A percentile compares a stretch with the other conserved stretches of the same genome.
These are phyloP conservation scores for Bibio marci DNA, from an alignment of 2,888 invertebrate genomes.

Conservation along the genomic window DNA sequence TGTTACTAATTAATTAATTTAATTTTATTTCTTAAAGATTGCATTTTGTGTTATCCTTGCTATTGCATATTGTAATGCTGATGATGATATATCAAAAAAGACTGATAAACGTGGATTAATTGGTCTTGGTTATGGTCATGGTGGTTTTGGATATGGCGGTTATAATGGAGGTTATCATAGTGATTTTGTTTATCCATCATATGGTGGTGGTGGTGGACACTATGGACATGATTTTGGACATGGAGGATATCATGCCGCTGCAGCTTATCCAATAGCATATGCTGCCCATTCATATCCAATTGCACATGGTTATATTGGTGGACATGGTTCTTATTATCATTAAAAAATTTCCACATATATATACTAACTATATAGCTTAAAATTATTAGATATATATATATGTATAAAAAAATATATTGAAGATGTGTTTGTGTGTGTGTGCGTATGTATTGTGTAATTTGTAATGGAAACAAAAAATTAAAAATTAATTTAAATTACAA, in stretches of 20 bases:
- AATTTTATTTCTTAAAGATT: neutral
- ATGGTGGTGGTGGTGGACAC: neutral
- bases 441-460: no score
- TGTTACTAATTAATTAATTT: no score
- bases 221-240: neutral
- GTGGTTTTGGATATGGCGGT: neutral
- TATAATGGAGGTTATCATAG: neutral
- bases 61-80: neutral
- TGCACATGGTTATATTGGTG: neutral
- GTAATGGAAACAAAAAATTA: no score
- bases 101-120: constrained; percentile 3
- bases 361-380: neutral
- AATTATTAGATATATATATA: no score
- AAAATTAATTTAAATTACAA: no score
- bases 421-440: no score
- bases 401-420: no score
- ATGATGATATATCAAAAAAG: neutral
- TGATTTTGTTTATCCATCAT: neutral
- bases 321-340: no score
- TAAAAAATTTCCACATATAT: no score
- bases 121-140: neutral
- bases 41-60: neutral
- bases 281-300: neutral
- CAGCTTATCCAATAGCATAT: neutral
- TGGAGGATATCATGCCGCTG: neutral